These are phyloP conservation scores for Leucophenga varia DNA, from an alignment of 1,140 invertebrate genomes.

Conservation along the genomic window DNA sequence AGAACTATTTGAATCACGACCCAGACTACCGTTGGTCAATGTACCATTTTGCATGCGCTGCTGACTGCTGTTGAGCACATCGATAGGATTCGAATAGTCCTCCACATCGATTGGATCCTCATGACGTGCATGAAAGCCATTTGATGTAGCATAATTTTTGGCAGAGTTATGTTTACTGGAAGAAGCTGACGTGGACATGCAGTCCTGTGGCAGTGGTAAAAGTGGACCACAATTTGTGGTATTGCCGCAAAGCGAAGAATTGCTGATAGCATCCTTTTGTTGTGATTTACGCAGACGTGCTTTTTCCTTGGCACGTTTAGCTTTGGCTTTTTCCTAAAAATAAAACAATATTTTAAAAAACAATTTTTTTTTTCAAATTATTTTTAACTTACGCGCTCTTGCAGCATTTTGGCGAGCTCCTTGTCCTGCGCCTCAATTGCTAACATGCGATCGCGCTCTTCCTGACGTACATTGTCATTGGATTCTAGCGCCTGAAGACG, in stretches of 20 bases:
- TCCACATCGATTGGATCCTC: conserved; percentile 41
- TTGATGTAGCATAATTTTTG: conserved; percentile 6
- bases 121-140: conserved; percentile 12
- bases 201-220: conserved; percentile 42
- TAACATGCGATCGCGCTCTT: conserved; percentile 64
- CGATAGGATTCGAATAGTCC: conserved; percentile 55
- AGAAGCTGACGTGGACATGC: conserved; percentile 21
- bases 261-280: conserved; percentile 47
- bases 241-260: conserved; percentile 45
- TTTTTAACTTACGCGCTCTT: conserved; percentile 69
- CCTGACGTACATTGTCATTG: conserved; percentile 59
- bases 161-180: conserved; percentile 3
- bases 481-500: conserved; percentile 64
- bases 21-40: conserved; percentile 44
- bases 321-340: conserved; percentile 68
- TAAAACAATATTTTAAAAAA: background rate
- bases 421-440: conserved; percentile 91
- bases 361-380: background rate
- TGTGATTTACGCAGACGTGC: conserved; percentile 64
- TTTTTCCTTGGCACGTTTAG: conserved; percentile 67
- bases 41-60: conserved; percentile 37
- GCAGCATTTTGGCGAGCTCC: conserved; percentile 83
- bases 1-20: conserved; percentile 31
- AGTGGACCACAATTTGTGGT: conserved; percentile 36
- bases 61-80: conserved; percentile 44